phyloP scores from a whole-genome alignment of 2,113 vertebrate species.

The Brachypodius melanocephalos region DNA sequence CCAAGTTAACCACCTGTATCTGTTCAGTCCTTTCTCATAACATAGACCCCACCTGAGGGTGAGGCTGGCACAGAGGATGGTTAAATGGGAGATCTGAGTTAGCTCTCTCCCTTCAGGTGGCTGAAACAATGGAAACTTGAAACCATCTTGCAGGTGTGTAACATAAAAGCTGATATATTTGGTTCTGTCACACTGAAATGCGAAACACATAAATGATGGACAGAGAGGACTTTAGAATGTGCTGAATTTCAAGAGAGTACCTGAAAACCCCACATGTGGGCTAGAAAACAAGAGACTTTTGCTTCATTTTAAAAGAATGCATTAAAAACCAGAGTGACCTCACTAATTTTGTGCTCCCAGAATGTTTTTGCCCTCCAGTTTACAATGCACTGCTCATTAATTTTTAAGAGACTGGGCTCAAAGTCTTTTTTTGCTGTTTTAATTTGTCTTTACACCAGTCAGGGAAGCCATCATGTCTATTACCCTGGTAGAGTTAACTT shows the following conservation, averaged over 20 bases:
- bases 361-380: not conserved
- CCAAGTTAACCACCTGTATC: not conserved
- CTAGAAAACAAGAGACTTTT: not conserved
- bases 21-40: not conserved
- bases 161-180: not conserved
- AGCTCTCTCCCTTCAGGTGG: not conserved
- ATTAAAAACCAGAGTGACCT: not conserved
- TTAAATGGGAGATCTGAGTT: not conserved
- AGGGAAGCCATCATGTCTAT: not conserved
- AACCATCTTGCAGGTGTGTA: not conserved
- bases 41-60: not conserved
- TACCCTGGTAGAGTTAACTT: not conserved
- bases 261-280: not conserved
- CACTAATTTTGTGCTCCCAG: not conserved
- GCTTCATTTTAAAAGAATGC: not conserved
- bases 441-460: not conserved
- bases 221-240: not conserved
- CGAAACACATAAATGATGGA: not conserved
- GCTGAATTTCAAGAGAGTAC: not conserved
- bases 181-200: not conserved
- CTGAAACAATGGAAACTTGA: not conserved
- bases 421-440: not conserved
- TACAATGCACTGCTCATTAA: not conserved
- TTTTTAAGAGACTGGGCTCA: not conserved
- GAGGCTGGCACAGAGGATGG: not conserved